Percentiles rank a stretch among this genome's conserved stretches.
phyloP scores from a whole-genome alignment of 2,113 vertebrate species.

The Puma concolor region DNA sequence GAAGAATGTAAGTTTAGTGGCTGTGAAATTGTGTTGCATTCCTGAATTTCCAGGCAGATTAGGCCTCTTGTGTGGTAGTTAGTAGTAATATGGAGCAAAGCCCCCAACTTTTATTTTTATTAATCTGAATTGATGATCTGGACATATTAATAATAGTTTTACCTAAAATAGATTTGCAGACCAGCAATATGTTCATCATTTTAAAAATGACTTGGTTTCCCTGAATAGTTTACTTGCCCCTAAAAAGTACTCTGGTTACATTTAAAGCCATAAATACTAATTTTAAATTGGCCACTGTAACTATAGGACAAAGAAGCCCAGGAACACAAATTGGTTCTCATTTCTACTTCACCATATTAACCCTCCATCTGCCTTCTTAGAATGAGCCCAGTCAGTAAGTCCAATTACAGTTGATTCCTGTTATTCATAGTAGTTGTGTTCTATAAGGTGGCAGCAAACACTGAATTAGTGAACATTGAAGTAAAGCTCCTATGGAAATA shows the following conservation, averaged over 20 bases:
- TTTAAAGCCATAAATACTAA: background rate
- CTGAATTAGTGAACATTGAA: background rate
- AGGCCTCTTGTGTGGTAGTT: background rate
- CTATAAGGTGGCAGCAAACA: background rate
- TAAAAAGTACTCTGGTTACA: background rate
- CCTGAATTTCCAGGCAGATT: background rate
- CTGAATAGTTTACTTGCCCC: background rate
- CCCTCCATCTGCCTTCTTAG: background rate
- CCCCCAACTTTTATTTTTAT: background rate
- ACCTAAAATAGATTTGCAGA: background rate
- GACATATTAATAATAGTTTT: background rate
- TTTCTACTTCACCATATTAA: background rate
- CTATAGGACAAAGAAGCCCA: background rate
- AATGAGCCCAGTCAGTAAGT: background rate
- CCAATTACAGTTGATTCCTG: background rate
- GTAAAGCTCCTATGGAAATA: background rate
- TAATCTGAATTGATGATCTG: background rate
- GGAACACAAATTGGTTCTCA: background rate
- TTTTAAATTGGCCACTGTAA: background rate
- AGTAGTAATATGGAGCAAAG: background rate
- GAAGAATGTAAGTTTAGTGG: background rate
- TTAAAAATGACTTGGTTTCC: background rate
- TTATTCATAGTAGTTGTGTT: background rate
- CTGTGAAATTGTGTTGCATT: background rate
- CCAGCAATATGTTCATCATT: background rate